These are phyloP conservation scores for Sminthopsis crassicaudata DNA, from an alignment of 2,113 vertebrate species.

Conservation along the genomic window DNA sequence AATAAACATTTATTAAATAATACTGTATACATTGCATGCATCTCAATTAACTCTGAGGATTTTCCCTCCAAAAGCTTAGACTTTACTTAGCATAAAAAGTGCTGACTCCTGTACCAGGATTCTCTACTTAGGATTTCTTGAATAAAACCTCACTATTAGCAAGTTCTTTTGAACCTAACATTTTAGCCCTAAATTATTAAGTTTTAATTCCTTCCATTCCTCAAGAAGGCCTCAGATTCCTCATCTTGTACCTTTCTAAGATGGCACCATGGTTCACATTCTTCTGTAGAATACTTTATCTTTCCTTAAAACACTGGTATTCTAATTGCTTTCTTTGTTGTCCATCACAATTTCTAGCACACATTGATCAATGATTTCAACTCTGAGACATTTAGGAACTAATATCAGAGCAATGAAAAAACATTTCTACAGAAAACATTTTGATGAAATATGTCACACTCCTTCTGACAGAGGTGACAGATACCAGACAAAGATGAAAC, in stretches of 20 bases:
- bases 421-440: neutral
- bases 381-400: neutral
- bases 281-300: neutral
- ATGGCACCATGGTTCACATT: neutral
- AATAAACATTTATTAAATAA: neutral
- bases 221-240: neutral
- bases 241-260: neutral
- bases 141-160: neutral
- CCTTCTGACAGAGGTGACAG: neutral
- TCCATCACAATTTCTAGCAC: neutral
- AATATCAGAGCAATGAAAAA: neutral
- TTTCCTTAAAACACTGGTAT: neutral
- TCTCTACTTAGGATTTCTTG: neutral
- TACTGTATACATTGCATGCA: neutral
- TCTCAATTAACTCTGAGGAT: neutral
- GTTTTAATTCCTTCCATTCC: neutral
- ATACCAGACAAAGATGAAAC: neutral
- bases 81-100: neutral
- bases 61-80: neutral
- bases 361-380: neutral
- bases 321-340: neutral
- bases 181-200: neutral
- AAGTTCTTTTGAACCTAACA: neutral
- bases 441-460: neutral
- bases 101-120: neutral